phyloP scores from a whole-genome alignment of 1,140 invertebrate genomes.

The Zaprionus kolodkinae region DNA sequence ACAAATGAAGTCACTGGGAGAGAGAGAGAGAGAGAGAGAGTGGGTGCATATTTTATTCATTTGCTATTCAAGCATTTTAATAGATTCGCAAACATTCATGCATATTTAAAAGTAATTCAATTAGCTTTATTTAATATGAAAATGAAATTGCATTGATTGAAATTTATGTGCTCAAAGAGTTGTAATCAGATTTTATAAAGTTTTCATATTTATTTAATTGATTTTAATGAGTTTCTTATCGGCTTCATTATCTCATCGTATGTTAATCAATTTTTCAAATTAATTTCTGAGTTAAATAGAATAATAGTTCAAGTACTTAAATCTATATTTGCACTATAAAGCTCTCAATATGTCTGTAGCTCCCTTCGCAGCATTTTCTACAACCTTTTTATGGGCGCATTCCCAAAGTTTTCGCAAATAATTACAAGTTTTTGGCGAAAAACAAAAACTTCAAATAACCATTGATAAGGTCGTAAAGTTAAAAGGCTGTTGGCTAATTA shows the following conservation, averaged over 20 bases:
- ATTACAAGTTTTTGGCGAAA: slow-evolving; percentile 44
- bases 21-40: neutral
- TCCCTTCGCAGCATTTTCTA: neutral
- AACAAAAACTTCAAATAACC: slow-evolving; percentile 33
- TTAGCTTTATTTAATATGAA: neutral
- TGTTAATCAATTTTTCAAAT: no score
- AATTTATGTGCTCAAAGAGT: neutral
- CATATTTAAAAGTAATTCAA: neutral
- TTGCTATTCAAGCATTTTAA: neutral
- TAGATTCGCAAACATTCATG: neutral
- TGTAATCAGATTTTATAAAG: neutral
- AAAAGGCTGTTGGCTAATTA: slow-evolving; percentile 66
- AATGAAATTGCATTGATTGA: neutral
- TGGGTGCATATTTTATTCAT: neutral
- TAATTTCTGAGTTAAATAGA: neutral
- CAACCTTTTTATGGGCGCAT: neutral
- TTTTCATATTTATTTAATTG: no score
- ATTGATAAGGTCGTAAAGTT: slow-evolving; percentile 73
- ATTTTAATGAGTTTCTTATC: no score
- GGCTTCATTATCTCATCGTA: no score
- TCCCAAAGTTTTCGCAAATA: slow-evolving; percentile 48
- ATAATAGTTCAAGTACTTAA: neutral
- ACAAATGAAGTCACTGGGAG: neutral
- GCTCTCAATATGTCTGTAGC: neutral
- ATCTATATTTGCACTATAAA: neutral